A percentile compares a stretch with the other conserved stretches of the same genome.
phyloP scores from a whole-genome alignment of 2,888 invertebrate species.

The Ceraclea dissimilis region DNA sequence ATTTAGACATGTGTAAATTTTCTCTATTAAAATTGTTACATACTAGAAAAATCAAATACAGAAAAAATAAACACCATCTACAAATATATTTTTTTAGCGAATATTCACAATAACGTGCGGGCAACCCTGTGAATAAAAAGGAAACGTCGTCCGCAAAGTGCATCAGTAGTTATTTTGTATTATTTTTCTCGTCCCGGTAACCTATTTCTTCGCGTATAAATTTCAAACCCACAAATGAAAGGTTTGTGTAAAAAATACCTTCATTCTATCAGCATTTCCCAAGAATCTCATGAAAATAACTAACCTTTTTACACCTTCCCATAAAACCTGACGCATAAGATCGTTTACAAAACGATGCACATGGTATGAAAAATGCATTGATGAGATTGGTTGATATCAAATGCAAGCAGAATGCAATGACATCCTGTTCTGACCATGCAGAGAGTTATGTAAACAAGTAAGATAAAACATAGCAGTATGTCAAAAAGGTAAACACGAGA shows the following conservation, averaged over 20 bases:
- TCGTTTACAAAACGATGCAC: neutral
- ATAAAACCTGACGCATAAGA: too few relatives aligned
- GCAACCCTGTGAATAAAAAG: constrained; percentile 10
- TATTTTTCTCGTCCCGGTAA: constrained; percentile 16
- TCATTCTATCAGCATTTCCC: too few relatives aligned
- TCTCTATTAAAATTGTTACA: too few relatives aligned
- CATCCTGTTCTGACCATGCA: neutral
- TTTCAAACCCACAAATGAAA: too few relatives aligned
- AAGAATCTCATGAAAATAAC: too few relatives aligned
- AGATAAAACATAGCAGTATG: neutral
- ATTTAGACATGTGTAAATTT: too few relatives aligned
- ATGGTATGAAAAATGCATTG: neutral
- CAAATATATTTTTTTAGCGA: too few relatives aligned
- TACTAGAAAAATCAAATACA: too few relatives aligned
- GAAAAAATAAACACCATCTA: too few relatives aligned
- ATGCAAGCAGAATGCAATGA: neutral
- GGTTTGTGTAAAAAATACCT: too few relatives aligned
- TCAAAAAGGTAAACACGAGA: neutral
- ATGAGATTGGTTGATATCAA: neutral
- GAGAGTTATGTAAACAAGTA: neutral
- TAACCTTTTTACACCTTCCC: too few relatives aligned
- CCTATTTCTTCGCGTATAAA: constrained; percentile 12
- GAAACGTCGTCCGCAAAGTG: constrained; percentile 17
- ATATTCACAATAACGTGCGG: too few relatives aligned
- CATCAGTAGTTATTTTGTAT: constrained; percentile 2